Base-by-base conservation (phyloP, 2,888 invertebrate species). In the Alviniconcha strummeri region DNA sequence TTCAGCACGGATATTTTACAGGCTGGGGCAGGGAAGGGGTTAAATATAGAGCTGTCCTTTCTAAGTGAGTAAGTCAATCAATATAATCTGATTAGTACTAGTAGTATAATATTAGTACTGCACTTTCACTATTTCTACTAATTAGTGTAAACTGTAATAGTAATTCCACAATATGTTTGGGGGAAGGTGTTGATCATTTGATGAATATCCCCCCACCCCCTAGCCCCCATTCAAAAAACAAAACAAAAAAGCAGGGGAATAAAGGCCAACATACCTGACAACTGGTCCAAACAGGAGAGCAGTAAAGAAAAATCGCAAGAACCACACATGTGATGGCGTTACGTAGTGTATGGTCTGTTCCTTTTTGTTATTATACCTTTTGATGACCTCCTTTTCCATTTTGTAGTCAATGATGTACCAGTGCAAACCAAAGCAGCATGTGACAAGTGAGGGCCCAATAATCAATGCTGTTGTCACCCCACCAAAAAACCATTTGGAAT, bases 401-500 rank as follows among this genome's bases (percentile, higher is more conserved):
- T 85, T 87, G 77, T 90, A 91, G 80, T 91, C 91, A 72, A 89
- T 83, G 15, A 89, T 81, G 82, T 91, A 91, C 90, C 91, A 91
- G 19, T 89, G 85, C 64, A 91, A 82, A 83, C 90, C 90, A 52
- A 90, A 84, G 36, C 86, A 83, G 84, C 89, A 89, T 57, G 90
- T 90, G 3, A 90, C 84, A 54, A 91, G 54, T 5, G 90, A 89
- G 77, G 91, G 91, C 4, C 87, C 85, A 19, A 88, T 84, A 55
- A 90, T 89, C 57, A 91, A 88, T 5, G 85, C 87, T 64, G 90
- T 81, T 57, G 91, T 91, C 15, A 91, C 87, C 15, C 78, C 85
- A 54, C 88, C 88, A 85, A 90, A 90, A 8, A 88, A 82, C 76
- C 87, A 75, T 67, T 87, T 83, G 13, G 83, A 80, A 4, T 87